Conservation (phyloP, 2,797 vertebrate species). For the Orientallactaga sibirica region DNA sequence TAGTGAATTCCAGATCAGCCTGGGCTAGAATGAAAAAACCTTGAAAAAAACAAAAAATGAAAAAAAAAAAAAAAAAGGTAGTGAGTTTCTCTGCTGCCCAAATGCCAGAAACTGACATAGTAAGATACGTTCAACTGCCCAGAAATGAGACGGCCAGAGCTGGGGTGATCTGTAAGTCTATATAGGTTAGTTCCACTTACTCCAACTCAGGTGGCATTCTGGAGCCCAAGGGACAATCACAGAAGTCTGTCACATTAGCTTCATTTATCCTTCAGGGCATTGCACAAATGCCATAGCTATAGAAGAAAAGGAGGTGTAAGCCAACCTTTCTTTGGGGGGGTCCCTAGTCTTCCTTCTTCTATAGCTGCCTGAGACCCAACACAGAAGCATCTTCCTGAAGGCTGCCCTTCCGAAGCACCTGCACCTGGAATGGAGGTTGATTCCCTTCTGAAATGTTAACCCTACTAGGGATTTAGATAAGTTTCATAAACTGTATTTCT, state of each 20-base stretch:
- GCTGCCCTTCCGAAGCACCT: background rate
- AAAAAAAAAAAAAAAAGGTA: background rate
- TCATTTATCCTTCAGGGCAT: background rate
- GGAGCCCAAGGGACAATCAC: background rate
- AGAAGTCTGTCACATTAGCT: background rate
- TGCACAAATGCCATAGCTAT: background rate
- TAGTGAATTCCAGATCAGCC: too few species aligned
- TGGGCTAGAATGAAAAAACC: too few species aligned
- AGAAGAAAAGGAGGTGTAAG: background rate
- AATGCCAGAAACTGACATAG: slow-evolving; percentile 22
- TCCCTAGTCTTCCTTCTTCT: background rate
- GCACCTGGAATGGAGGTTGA: background rate
- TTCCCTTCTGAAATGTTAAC: background rate
- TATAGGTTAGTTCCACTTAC: background rate
- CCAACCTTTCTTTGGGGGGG: background rate
- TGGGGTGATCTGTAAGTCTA: background rate
- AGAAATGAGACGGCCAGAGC: background rate
- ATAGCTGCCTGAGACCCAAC: background rate
- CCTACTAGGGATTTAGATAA: background rate
- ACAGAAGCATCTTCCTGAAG: background rate
- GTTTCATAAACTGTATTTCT: background rate
- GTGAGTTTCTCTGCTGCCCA: background rate
- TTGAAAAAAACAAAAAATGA: background rate
- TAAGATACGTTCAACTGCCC: background rate
- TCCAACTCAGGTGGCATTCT: background rate